Percentiles rank a stretch among this genome's conserved stretches.
These are phyloP conservation scores for Bombus confusus DNA, from an alignment of 1,140 invertebrate genomes.

Conservation along the genomic window DNA sequence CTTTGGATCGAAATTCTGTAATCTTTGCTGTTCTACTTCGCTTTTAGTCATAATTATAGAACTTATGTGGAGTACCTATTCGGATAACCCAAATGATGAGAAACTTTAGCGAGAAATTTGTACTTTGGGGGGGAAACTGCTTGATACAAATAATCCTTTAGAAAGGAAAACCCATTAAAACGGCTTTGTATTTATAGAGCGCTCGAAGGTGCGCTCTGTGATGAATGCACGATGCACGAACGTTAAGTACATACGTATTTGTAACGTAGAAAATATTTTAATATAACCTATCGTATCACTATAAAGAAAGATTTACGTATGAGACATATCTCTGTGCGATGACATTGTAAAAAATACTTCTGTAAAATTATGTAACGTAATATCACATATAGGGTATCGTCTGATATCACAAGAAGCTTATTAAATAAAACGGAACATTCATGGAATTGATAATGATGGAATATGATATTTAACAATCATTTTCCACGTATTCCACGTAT, in stretches of 20 bases:
- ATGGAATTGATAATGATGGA: background rate
- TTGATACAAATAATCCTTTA: constrained; percentile 15
- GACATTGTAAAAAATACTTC: background rate
- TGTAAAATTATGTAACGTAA: background rate
- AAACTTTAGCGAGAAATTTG: background rate
- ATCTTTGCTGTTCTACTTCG: background rate
- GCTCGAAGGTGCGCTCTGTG: background rate
- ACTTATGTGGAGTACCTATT: background rate
- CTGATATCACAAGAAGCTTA: background rate
- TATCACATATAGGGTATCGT: background rate
- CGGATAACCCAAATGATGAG: background rate
- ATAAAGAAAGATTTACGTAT: background rate
- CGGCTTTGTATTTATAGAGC: background rate
- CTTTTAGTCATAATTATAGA: background rate
- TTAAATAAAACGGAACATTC: background rate
- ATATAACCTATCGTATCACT: background rate
- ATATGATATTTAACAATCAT: background rate
- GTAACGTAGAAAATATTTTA: background rate
- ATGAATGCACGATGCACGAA: background rate
- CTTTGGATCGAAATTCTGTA: background rate
- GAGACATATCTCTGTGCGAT: background rate
- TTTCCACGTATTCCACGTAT: too few relatives aligned
- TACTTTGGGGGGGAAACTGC: background rate
- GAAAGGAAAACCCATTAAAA: background rate
- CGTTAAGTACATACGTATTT: background rate